These are phyloP conservation scores for Strix occidentalis DNA, from an alignment of 2,797 vertebrate species.

Conservation along the genomic window DNA sequence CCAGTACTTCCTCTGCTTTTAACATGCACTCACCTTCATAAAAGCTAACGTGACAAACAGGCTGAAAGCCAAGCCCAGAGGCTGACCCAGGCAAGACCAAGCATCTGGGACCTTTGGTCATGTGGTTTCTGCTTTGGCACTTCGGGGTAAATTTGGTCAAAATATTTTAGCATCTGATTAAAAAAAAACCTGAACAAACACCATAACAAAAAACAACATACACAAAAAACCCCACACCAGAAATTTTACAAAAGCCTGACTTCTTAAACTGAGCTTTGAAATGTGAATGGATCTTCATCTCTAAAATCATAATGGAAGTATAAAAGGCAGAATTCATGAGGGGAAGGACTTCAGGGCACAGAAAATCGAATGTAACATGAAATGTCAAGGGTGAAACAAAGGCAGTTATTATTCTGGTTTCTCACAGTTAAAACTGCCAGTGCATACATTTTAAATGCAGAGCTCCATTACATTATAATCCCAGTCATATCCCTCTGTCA, in stretches of 20 bases:
- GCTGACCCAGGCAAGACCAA: neutral
- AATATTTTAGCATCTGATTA: neutral
- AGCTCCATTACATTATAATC: neutral
- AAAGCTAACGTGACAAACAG: neutral
- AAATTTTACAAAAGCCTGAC: neutral
- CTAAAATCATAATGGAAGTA: neutral
- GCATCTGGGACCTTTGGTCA: neutral
- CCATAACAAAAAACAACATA: too few species aligned
- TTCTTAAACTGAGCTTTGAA: neutral
- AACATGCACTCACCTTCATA: neutral
- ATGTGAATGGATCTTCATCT: neutral
- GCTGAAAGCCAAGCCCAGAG: neutral
- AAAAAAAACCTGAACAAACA: too few species aligned
- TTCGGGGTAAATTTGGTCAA: neutral
- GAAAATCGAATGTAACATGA: neutral
- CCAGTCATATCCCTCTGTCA: neutral
- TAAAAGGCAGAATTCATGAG: neutral
- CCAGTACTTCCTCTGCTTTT: neutral
- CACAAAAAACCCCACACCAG: neutral
- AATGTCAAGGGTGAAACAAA: conserved; percentile 9
- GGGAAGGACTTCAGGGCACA: neutral
- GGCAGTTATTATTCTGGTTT: neutral
- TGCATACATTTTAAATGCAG: neutral
- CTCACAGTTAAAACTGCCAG: neutral
- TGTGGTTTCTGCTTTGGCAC: neutral